phyloP scores from a whole-genome alignment of 2,113 vertebrate genomes.

The Climacteris rufus region DNA sequence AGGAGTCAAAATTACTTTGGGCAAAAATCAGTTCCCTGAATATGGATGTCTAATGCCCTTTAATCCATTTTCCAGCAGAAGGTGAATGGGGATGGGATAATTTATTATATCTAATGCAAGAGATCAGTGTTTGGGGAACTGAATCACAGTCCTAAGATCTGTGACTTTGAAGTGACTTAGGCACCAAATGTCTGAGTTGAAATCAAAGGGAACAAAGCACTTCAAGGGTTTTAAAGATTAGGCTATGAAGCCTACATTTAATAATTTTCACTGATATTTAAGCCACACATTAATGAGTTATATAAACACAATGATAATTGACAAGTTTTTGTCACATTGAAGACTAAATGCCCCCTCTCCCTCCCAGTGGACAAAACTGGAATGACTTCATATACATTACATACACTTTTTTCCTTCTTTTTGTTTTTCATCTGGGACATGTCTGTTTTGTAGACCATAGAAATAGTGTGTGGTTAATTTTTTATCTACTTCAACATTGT shows the following conservation, averaged over 20 bases:
- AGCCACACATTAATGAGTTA: background rate
- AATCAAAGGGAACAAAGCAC: background rate
- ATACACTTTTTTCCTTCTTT: background rate
- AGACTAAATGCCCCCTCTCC: background rate
- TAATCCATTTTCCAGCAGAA: background rate
- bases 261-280: background rate
- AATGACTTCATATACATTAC: accelerated
- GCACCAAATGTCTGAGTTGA: background rate
- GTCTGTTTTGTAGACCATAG: background rate
- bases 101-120: background rate
- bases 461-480: slow-evolving; percentile 42
- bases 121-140: background rate
- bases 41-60: background rate
- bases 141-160: background rate
- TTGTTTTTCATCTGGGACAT: background rate
- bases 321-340: background rate
- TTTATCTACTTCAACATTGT: slow-evolving; percentile 66
- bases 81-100: background rate
- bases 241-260: background rate
- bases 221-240: background rate
- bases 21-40: background rate
- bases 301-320: background rate
- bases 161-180: background rate
- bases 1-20: background rate
- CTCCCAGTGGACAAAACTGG: background rate